These are phyloP conservation scores for Nymphalis io DNA, from an alignment of 1,140 invertebrate genomes.

Conservation along the genomic window DNA sequence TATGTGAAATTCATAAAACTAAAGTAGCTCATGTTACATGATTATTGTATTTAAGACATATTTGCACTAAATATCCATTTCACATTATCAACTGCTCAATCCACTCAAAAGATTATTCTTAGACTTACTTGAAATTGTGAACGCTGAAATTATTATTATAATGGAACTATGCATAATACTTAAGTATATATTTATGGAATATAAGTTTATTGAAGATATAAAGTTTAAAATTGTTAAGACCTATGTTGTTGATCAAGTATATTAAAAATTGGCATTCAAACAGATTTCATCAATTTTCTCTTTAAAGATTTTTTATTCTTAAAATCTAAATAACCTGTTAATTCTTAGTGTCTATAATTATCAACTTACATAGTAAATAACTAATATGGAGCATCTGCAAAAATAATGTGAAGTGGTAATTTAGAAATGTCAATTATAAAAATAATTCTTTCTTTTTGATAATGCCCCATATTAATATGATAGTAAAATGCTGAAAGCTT, in stretches of 20 bases:
- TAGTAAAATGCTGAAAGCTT: slow-evolving; percentile 16
- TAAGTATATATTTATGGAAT: not conserved
- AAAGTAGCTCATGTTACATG: no score
- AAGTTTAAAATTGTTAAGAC: no score
- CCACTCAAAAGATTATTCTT: no score
- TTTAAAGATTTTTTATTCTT: slow-evolving; percentile 8
- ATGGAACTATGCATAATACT: not conserved
- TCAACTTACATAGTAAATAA: slow-evolving; percentile 24
- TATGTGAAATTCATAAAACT: not conserved
- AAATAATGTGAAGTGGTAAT: slow-evolving; percentile 13
- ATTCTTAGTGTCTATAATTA: slow-evolving; percentile 23
- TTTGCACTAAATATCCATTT: no score
- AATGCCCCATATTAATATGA: slow-evolving; percentile 6
- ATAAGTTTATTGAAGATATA: not conserved
- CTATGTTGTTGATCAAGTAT: not conserved
- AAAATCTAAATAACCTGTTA: slow-evolving; percentile 17
- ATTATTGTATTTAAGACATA: no score
- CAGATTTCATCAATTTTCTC: not conserved
- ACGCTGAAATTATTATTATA: not conserved
- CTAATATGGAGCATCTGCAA: slow-evolving; percentile 31
- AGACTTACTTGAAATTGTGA: no score
- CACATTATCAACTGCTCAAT: no score
- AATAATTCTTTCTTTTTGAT: slow-evolving; percentile 18
- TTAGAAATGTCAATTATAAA: slow-evolving; percentile 24
- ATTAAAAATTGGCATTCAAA: not conserved